Evolutionary conservation across 2,888 invertebrate genomes (phyloP), one percentile per base, ranked within the genome.

Genomic region (Melanostoma scalare): DNA sequence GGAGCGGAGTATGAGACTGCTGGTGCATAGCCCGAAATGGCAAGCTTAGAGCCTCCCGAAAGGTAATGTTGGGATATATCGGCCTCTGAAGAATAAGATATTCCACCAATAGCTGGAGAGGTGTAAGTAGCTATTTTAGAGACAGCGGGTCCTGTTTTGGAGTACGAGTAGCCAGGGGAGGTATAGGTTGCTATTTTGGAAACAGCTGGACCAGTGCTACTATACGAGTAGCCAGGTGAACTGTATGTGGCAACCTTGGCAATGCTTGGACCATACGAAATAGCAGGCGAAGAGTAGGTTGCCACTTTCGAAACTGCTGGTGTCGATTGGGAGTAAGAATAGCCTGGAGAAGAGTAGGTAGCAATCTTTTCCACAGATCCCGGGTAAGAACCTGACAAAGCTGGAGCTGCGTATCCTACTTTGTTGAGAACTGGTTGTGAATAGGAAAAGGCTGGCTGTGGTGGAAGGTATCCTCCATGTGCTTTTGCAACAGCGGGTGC

Each of bases 341-440:
- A 88, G 35, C 86, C 88, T 1, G 88, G 87, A 3, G 89, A 87
- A 33, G 88, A 86, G 40, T 68, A 77, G 2, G 81, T 77, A 1
- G 77, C 48, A n/a, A 81, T 3, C 20, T 78, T 78, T 20, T 55
- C 30, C 1, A 81, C 44, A 2, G 46, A 38, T 40, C 69, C 69
- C 2, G 48, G 48, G 6, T 91, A 91, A 0, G 92, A 90, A 75
- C 92, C 91, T 31, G 92, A 90, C 2, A 92, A 92, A n/a, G 87
- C 87, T 5, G 89, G 88, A 2, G 89, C 81, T 42, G 86, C 86
- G 46, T 87, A 89, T 2, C 87, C 85, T 65, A 88, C 78, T 77
- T 89, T 89, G 6, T 89, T 85, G 30, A 88, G 71, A 10, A 67
- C 87, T 6, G 88, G 88, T 5, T 89, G 88, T 8, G 87, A 88